Evolutionary conservation across 2,797 vertebrate genomes (phyloP), one percentile per base, ranked within the genome.

Genomic region (Linurgus olivaceus): DNA sequence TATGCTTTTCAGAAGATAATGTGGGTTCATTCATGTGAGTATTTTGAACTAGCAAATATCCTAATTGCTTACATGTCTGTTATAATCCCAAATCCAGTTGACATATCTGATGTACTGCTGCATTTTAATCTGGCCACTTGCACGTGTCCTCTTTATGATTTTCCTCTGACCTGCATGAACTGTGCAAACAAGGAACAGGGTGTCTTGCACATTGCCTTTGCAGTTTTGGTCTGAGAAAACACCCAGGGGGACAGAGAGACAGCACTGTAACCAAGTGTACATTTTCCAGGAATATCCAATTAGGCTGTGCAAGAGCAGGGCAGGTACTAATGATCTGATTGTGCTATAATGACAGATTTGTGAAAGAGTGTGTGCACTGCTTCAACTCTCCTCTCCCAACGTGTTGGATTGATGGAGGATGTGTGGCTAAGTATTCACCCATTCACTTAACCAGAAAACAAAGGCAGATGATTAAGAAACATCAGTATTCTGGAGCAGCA

Each of bases 1-100:
- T 96, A 94, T 76, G 88, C 95, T 95, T 95, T 96, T 96, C 93
- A 96, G 92, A 90, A 96, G 91, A 96, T 90, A 96, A 96, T 94
- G 82, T 20, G 85, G 54, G 92, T 95, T 95, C 96, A 96, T 96
- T 95, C 88, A 93, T 95, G 88, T 84, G 90, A 94, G 79, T 65
- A 91, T 96, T 96, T 93, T 95, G 94, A 91, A 95, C 88, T 47
- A 92, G 93, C 76, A 95, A 95, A 95, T 96, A 94, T 82, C 88
- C 86, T 93, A 95, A 96, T 92, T 95, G 88, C 92, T 83, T 88
- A 90, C 86, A 84, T 38, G 86, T 51, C 93, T 90, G 82, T 92
- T 90, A 84, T n/a, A 90, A 92, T 90, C 76, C 88, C 84, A 88
- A 94, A 92, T 88, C 70, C 73, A 47, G 70, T 76, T 88, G 83